Percentiles rank a stretch among this genome's conserved stretches.
Evolutionary conservation across 1,140 invertebrate genomes (phyloP).

Genomic region (Oedothorax gibbosus): DNA sequence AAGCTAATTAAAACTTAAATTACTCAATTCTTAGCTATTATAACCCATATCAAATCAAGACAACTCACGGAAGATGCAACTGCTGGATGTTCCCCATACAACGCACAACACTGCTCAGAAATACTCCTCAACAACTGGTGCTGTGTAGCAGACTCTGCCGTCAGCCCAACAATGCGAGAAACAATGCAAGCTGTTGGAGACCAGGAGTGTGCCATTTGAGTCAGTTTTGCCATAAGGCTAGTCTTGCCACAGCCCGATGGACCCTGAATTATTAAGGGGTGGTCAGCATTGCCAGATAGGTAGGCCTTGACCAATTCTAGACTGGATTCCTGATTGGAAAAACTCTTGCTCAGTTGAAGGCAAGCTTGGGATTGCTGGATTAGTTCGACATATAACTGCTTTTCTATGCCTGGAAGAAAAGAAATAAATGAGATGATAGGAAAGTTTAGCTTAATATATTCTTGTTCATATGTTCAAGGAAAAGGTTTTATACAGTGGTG

Average conservation of each 20-base stretch:
- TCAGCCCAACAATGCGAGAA: conserved; percentile 74
- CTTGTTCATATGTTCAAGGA: no score
- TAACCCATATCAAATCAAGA: not conserved
- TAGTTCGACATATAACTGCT: conserved; percentile 48
- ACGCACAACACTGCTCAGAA: conserved; percentile 76
- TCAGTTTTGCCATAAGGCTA: conserved; percentile 78
- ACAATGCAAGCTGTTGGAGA: conserved; percentile 75
- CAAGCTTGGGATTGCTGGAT: conserved; percentile 59
- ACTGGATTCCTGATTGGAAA: conserved; percentile 67
- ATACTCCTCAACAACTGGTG: conserved; percentile 77
- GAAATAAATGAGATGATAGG: conserved; percentile 2
- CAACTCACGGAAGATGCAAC: conserved; percentile 62
- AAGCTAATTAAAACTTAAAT: no score
- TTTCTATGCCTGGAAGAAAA: conserved; percentile 49
- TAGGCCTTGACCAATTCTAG: conserved; percentile 72
- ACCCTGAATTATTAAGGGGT: conserved; percentile 81
- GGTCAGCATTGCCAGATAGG: conserved; percentile 72
- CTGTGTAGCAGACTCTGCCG: conserved; percentile 76
- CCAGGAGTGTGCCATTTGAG: conserved; percentile 77
- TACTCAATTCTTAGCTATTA: no score
- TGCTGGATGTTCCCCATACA: conserved; percentile 67
- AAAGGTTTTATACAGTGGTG: no score
- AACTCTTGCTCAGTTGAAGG: conserved; percentile 66
- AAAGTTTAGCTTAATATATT: no score
- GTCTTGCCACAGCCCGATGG: conserved; percentile 84